phyloP scores from a whole-genome alignment of 1,140 invertebrate species.

The Orussus abietinus region DNA sequence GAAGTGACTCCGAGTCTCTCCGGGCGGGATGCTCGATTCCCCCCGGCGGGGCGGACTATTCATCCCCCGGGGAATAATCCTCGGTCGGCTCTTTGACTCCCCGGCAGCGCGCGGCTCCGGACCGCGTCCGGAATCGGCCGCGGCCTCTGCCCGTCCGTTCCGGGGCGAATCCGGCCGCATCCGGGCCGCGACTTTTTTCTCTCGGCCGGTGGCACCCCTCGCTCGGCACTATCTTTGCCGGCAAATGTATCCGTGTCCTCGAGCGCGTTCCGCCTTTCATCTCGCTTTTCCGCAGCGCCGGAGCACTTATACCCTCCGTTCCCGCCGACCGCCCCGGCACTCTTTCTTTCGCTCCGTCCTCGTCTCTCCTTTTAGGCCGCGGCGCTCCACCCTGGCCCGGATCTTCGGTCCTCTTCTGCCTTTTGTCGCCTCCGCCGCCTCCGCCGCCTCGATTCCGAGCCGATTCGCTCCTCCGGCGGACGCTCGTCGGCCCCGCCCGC shows the following conservation, averaged over 20 bases:
- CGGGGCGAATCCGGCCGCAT: no score
- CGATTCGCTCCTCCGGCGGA: constrained; percentile 15
- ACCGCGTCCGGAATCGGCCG: no score
- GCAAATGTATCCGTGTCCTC: constrained; percentile 50
- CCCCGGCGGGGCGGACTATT: constrained; percentile 29
- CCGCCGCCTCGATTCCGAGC: constrained; percentile 2
- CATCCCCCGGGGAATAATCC: constrained; percentile 38
- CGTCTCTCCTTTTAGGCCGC: constrained; percentile 12
- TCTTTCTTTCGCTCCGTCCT: constrained; percentile 16
- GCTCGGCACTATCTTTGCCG: constrained; percentile 40
- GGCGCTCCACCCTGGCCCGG: constrained; percentile 8
- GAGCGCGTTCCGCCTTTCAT: constrained; percentile 47
- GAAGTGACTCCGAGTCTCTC: constrained; percentile 55
- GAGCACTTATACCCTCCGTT: constrained; percentile 47
- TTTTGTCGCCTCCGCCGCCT: neutral
- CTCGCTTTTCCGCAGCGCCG: constrained; percentile 44
- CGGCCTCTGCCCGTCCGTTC: no score
- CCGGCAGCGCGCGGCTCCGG: no score
- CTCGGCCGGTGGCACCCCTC: no score
- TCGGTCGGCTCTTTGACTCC: constrained; percentile 42
- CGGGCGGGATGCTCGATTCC: constrained; percentile 55
- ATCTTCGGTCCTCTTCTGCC: constrained; percentile 15
- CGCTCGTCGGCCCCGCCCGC: constrained; percentile 25
- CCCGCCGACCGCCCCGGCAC: constrained; percentile 21
- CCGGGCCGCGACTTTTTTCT: neutral